These are phyloP conservation scores for Timandra comae DNA, from an alignment of 2,888 invertebrate species.

Conservation along the genomic window DNA sequence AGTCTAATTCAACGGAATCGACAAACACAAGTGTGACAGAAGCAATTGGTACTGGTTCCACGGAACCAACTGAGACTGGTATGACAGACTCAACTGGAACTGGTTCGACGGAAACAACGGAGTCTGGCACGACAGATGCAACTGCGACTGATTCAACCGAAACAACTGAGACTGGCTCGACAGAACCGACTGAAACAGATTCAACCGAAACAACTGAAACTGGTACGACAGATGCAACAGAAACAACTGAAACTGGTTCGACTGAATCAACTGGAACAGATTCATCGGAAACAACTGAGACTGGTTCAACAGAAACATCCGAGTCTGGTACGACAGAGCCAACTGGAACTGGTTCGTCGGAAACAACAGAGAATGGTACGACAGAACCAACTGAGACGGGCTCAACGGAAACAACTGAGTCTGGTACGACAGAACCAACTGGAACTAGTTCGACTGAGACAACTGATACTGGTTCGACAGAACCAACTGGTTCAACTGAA, in stretches of 20 bases:
- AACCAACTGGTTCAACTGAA: slow-evolving; percentile 5
- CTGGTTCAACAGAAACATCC: slow-evolving; percentile 7
- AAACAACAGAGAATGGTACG: background rate
- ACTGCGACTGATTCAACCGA: background rate
- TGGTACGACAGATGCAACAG: slow-evolving; percentile 2
- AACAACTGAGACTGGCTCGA: background rate
- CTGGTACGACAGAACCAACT: slow-evolving; percentile 1
- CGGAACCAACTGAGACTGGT: background rate
- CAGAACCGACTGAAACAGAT: slow-evolving; percentile 4
- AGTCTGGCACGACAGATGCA: slow-evolving; percentile 2
- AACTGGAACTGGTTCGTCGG: slow-evolving; percentile 15
- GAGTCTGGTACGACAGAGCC: slow-evolving; percentile 5
- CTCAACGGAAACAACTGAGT: background rate
- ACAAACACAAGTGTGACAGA: slow-evolving; percentile 18
- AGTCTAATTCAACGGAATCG: background rate
- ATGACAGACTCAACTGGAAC: background rate
- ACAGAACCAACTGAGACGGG: slow-evolving; percentile 20
- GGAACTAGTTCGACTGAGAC: slow-evolving; percentile 11
- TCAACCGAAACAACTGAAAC: slow-evolving; percentile 1
- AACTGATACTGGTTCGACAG: slow-evolving; percentile 5
- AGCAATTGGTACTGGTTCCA: background rate
- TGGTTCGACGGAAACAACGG: slow-evolving; percentile 1
- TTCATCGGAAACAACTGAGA: slow-evolving; percentile 13
- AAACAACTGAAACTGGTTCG: slow-evolving; percentile 17
- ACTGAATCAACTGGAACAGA: background rate